Evolutionary conservation across 2,113 vertebrate species (phyloP), one percentile per base, ranked within the genome.

Genomic region (Gasterosteus nipponicus): DNA sequence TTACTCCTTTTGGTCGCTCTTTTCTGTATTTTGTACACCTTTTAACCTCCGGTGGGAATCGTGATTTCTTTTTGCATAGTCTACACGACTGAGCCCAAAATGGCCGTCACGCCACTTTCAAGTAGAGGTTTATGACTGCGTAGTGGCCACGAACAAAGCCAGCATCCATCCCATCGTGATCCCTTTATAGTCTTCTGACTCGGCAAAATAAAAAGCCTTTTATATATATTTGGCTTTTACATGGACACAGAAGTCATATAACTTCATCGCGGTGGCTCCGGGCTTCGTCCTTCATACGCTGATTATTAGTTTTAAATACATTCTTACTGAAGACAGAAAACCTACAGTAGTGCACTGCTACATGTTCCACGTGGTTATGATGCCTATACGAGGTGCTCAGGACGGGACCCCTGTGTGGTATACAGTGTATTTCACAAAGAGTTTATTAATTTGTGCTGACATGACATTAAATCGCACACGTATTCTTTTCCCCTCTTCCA

Each of bases 331-430:
- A 84, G 79, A 86, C 85, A 73, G 72, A 81, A 65, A 89, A 67
- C 75, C 82, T 85, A 88, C 72, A 87, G 84, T 87, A 90, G 82
- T 88, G 88, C 87, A 89, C 83, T 89, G 92, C 89, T 93, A 93
- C 91, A 91, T 92, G 80, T 82, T 77, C 75, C 62, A 82, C 79
- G 81, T 80, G 76, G 80, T 81, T 83, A 57, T 78, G 80, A 92
- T 76, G 83, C 76, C 87, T 78, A 86, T 78, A 86, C 86, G 93
- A 94, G 93, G 94, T 94, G 93, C 92, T 91, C 86, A 84, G 90
- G 87, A 93, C 89, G 89, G 77, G 83, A 92, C 82, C 74, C 72
- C 75, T 87, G 89, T 87, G 79, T 81, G 84, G 85, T 64, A 11
- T 89, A 86, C 85, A 90, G 89, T 86, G 73, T 87, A 57, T 86